Percentiles rank a stretch among this genome's conserved stretches.
Evolutionary conservation across 2,888 invertebrate genomes (phyloP).

Genomic region (Tipula vernalis): DNA sequence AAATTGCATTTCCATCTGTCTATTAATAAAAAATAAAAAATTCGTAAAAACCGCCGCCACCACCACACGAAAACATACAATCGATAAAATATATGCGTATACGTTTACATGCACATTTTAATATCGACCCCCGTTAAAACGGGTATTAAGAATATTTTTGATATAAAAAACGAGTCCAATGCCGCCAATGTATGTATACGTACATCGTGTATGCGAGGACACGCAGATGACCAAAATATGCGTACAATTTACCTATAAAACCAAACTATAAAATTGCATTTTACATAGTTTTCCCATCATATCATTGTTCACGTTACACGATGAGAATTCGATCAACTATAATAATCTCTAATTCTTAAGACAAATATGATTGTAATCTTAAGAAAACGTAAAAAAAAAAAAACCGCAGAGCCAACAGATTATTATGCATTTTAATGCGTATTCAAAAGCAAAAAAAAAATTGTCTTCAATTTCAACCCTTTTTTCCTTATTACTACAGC

Average conservation of each 20-base stretch:
- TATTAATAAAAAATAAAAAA: neutral
- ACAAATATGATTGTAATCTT: neutral
- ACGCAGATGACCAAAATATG: neutral
- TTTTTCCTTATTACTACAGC: neutral
- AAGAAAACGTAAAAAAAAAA: neutral
- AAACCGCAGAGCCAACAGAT: neutral
- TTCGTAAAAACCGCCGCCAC: neutral
- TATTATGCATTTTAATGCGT: neutral
- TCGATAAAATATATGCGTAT: neutral
- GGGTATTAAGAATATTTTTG: neutral
- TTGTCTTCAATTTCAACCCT: neutral
- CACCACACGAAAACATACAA: neutral
- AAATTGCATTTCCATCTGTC: conserved; percentile 10
- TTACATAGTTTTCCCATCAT: neutral
- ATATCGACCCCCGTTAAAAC: neutral
- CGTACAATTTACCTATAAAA: neutral
- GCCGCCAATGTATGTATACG: neutral
- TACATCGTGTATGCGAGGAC: neutral
- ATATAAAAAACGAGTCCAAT: neutral
- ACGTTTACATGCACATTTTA: neutral
- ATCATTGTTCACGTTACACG: neutral
- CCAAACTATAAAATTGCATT: neutral
- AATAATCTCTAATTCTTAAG: neutral
- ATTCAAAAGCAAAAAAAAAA: neutral
- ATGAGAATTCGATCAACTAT: neutral